Evolutionary conservation across 2,113 vertebrate genomes (phyloP).

Genomic region (Semnornis frantzii): DNA sequence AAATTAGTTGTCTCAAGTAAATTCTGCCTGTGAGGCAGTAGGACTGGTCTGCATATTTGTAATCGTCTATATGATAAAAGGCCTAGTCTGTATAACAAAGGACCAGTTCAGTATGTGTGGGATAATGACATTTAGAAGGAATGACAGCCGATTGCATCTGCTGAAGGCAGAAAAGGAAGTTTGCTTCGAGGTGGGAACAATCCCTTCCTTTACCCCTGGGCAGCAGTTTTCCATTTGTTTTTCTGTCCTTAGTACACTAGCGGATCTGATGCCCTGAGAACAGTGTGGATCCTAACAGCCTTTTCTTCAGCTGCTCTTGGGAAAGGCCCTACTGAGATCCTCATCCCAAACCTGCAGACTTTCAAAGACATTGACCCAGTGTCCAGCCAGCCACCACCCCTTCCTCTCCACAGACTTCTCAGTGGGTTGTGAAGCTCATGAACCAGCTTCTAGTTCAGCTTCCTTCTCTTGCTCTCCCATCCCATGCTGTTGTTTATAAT

Average conservation of each 20-base stretch:
- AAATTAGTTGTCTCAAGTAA: background rate
- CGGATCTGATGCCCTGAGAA: background rate
- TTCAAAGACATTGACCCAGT: background rate
- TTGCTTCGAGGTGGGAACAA: background rate
- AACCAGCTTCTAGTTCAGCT: background rate
- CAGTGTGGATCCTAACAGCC: background rate
- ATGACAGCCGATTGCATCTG: background rate
- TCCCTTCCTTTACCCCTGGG: background rate
- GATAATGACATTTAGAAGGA: background rate
- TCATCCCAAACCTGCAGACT: background rate
- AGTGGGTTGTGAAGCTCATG: background rate
- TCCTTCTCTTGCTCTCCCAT: conserved; percentile 13
- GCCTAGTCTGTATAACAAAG: background rate
- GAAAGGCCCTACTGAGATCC: background rate
- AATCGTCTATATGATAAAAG: background rate
- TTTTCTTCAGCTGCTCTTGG: background rate
- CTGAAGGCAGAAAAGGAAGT: background rate
- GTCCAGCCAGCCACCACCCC: conserved; percentile 1
- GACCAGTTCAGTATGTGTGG: background rate
- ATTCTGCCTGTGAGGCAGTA: background rate
- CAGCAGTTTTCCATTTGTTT: background rate
- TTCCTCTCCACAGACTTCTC: background rate
- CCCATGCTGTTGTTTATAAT: background rate
- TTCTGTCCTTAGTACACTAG: background rate
- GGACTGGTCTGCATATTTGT: background rate